These are phyloP conservation scores for Siniperca scherzeri DNA, from an alignment of 2,797 vertebrate species.

Conservation along the genomic window DNA sequence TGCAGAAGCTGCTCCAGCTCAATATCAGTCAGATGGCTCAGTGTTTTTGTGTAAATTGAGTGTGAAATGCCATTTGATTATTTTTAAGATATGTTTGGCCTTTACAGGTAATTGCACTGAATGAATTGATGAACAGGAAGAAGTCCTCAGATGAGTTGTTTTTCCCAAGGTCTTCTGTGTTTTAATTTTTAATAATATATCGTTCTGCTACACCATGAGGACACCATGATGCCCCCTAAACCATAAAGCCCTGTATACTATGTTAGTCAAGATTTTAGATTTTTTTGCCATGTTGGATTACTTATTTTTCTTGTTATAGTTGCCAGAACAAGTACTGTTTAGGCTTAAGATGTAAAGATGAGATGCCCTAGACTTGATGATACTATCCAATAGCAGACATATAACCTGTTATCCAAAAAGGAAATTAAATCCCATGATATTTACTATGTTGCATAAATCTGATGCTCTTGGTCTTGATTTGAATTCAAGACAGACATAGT, in stretches of 20 bases:
- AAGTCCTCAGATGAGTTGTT: constrained; percentile 11
- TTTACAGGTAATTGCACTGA: constrained; percentile 50
- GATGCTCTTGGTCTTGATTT: not conserved
- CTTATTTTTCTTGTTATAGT: not conserved
- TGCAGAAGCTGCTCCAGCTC: constrained; percentile 38
- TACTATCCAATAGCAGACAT: not conserved
- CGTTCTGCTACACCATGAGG: not conserved
- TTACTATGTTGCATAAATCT: not conserved
- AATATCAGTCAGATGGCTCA: constrained; percentile 36
- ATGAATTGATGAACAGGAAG: constrained; percentile 26
- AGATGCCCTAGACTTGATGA: not conserved
- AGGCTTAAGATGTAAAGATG: not conserved
- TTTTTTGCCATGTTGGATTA: not conserved
- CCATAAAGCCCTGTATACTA: not conserved
- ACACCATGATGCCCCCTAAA: not conserved
- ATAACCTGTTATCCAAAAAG: not conserved
- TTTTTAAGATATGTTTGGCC: constrained; percentile 41
- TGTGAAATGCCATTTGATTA: constrained; percentile 52
- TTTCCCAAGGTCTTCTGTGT: not conserved
- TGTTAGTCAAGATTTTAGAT: not conserved
- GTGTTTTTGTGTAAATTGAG: constrained; percentile 28
- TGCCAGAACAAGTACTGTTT: not conserved
- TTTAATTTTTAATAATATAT: constrained; percentile 31
- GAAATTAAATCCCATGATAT: not conserved
- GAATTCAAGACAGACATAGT: not conserved